These are phyloP conservation scores for Forbesichthys agassizii DNA, from an alignment of 2,113 vertebrate genomes.

Conservation along the genomic window DNA sequence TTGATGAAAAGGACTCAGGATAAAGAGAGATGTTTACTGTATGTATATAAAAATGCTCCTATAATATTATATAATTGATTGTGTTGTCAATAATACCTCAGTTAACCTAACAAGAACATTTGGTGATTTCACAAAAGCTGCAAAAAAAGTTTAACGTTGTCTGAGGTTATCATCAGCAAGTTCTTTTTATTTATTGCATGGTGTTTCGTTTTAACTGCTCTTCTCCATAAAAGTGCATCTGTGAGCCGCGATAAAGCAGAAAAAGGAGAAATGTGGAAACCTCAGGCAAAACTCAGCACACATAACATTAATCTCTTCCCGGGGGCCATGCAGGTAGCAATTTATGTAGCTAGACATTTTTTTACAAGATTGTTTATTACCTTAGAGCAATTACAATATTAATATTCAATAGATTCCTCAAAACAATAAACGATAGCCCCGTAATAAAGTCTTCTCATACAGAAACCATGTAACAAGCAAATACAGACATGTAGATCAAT, in stretches of 20 bases:
- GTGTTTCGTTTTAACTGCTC: conserved; percentile 52
- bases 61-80: no score
- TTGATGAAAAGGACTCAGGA: no score
- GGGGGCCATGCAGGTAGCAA: conserved; percentile 54
- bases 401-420: conserved; percentile 36
- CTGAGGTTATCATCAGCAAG: background rate
- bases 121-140: no score
- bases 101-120: no score
- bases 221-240: conserved; percentile 67
- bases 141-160: background rate
- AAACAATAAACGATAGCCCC: conserved; percentile 40
- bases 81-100: no score
- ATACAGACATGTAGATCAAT: conserved; percentile 4
- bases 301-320: conserved; percentile 47
- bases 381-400: conserved; percentile 10
- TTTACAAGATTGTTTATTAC: no score
- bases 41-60: no score
- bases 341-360: background rate
- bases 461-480: background rate
- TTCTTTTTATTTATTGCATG: conserved; percentile 29
- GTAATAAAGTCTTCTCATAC: conserved; percentile 52
- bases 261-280: conserved; percentile 78
- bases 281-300: conserved; percentile 66
- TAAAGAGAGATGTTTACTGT: no score
- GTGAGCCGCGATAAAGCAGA: conserved; percentile 65